Conservation (phyloP, 1,140 invertebrate genomes). For the Radopholus similis region DNA sequence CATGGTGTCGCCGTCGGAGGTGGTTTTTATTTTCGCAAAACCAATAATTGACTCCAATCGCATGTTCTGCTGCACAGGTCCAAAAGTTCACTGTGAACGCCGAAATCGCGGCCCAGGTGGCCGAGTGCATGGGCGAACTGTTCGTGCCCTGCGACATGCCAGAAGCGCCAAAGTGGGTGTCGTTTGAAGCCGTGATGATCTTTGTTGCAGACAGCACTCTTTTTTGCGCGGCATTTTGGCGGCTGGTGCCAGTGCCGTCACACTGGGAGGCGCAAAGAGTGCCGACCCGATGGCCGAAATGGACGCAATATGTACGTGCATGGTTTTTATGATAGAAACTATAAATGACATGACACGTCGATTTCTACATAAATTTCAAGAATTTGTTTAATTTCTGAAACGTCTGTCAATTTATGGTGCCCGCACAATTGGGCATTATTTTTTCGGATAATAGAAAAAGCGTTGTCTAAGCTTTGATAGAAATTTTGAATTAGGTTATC, state of each 20-base stretch:
- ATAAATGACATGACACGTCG: too few species aligned
- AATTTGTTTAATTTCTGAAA: too few species aligned
- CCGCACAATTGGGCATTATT: too few species aligned
- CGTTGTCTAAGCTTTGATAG: too few species aligned
- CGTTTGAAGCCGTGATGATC: too few species aligned
- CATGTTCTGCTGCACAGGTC: slow-evolving; percentile 27
- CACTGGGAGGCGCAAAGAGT: slow-evolving; percentile 19
- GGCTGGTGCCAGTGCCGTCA: slow-evolving; percentile 9
- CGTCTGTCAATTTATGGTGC: too few species aligned
- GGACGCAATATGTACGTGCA: slow-evolving; percentile 49
- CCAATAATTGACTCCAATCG: neutral
- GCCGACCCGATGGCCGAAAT: slow-evolving; percentile 35
- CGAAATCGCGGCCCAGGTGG: slow-evolving; percentile 48
- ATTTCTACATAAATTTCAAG: too few species aligned
- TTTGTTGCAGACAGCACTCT: slow-evolving; percentile 24
- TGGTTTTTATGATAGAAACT: neutral
- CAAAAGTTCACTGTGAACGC: slow-evolving; percentile 59
- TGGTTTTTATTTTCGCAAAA: slow-evolving; percentile 11
- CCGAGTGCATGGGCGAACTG: slow-evolving; percentile 50
- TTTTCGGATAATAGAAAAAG: too few species aligned
- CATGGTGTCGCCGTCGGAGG: slow-evolving; percentile 53
- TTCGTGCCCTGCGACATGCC: slow-evolving; percentile 59
- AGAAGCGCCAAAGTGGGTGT: slow-evolving; percentile 48
- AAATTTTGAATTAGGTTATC: too few species aligned
- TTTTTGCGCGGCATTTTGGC: slow-evolving; percentile 52